Base-by-base conservation (phyloP, 2,888 invertebrate species). In the Amblyjoppa proteus region DNA sequence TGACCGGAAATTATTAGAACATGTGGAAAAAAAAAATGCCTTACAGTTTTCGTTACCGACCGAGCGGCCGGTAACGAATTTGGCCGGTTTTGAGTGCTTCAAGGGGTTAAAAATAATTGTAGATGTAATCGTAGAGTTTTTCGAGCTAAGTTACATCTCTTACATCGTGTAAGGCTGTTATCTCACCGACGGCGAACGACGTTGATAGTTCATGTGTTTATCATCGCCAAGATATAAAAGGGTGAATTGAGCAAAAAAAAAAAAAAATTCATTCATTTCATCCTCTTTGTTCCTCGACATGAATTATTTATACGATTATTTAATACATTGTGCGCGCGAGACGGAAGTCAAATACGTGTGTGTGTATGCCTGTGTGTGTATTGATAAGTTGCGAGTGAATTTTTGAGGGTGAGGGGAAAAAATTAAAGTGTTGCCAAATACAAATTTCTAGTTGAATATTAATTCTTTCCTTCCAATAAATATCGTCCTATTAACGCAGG, bases 91-190 rank as follows among this genome's bases (percentile, higher is more conserved):
- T 0, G 45, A 45, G 4, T 13, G 45, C 45, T 45, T 45, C 13
- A 45, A 45, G 16, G 45, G 45, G 16, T 45, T 45, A 11, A 58
- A 81, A 75, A 68, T 58, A 75, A 81, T 6, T 81, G 80, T 83
- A 85, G 45, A 13, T 13, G 45, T 16, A 45, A 45, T 45, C 45
- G 16, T 45, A 45, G 45, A 45, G 45, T 45, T 11, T 45, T 45
- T 45, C 45, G 45, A 13, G 16, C 16, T 45, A 45, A 3, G 13
- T 64, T 75, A 83, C 86, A 86, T 87, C 86, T 86, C 69, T 86
- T 71, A 78, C 58, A 78, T 73, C 64, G 64, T 86, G 64, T 86
- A 78, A 84, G 84, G 87, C 87, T 87, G 82, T 84, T 86, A 86
- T 71, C 58, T 84, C 58, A 45, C 45, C 13, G 73, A 71, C 77